These are phyloP conservation scores for Aptenodytes patagonicus DNA, from an alignment of 2,113 vertebrate species.

Conservation along the genomic window DNA sequence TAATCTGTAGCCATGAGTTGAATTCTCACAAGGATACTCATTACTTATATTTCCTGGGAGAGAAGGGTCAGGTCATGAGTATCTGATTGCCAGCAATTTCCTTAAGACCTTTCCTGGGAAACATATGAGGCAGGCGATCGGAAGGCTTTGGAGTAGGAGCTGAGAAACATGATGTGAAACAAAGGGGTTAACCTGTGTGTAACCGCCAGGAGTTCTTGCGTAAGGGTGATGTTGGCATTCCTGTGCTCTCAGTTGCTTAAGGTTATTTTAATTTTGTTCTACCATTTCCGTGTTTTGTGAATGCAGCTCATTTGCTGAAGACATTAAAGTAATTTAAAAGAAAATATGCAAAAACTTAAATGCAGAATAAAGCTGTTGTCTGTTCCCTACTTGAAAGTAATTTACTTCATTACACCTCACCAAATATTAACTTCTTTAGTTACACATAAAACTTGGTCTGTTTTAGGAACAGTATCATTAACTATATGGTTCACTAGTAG, in stretches of 20 bases:
- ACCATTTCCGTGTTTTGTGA: rapidly evolving
- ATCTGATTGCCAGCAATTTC: slow-evolving; percentile 55
- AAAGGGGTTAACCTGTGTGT: neutral
- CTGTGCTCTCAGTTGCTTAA: neutral
- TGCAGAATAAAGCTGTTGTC: neutral
- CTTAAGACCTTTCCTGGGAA: slow-evolving; percentile 7
- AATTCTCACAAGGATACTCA: slow-evolving; percentile 48
- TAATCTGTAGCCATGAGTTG: slow-evolving; percentile 17
- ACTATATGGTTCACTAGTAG: neutral
- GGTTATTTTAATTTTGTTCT: neutral
- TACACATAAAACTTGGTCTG: neutral
- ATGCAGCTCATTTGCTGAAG: neutral
- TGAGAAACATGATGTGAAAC: neutral
- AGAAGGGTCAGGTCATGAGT: slow-evolving; percentile 42
- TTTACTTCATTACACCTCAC: neutral
- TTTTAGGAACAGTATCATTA: neutral
- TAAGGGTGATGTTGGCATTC: neutral
- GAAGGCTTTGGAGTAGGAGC: neutral
- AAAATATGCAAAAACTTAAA: neutral
- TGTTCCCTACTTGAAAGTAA: neutral
- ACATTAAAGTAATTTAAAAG: neutral
- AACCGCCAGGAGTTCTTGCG: neutral
- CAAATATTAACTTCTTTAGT: slow-evolving; percentile 39
- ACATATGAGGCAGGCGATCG: neutral
- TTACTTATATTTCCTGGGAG: slow-evolving; percentile 28